phyloP scores from a whole-genome alignment of 1,140 invertebrate species.

The Aradophagus sp. region DNA sequence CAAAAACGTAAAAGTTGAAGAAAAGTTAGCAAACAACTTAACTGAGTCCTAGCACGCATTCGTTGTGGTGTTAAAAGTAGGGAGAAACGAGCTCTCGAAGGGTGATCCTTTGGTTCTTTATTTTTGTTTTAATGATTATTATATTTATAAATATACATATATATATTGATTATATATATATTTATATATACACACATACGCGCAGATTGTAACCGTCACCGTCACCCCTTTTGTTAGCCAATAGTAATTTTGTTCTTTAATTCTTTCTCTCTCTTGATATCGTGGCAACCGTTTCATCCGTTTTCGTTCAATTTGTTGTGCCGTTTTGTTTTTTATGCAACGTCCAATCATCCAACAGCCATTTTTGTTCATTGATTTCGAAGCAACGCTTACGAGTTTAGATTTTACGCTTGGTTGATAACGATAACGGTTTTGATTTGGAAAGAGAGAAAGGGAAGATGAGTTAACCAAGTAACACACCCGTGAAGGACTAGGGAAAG shows the following conservation, averaged over 20 bases:
- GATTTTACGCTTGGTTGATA: slow-evolving; percentile 3
- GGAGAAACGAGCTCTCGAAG: slow-evolving; percentile 20
- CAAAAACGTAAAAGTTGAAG: background rate
- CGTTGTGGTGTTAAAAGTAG: slow-evolving; percentile 35
- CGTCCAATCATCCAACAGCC: too few species aligned
- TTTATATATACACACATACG: slow-evolving; percentile 19
- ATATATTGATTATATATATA: too few species aligned
- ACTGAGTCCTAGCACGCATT: slow-evolving; percentile 48
- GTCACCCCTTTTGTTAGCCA: slow-evolving; percentile 23
- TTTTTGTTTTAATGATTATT: slow-evolving; percentile 25
- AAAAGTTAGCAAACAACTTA: slow-evolving; percentile 14
- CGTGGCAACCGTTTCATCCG: slow-evolving; percentile 24
- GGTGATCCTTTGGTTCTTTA: too few species aligned
- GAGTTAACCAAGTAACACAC: too few species aligned
- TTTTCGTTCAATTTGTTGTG: slow-evolving; percentile 28
- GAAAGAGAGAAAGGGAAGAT: too few species aligned
- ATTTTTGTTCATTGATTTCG: too few species aligned
- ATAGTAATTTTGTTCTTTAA: slow-evolving; percentile 28
- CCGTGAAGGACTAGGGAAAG: slow-evolving; percentile 63
- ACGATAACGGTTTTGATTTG: slow-evolving; percentile 1
- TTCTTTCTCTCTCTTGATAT: slow-evolving; percentile 41
- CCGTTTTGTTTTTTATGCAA: too few species aligned
- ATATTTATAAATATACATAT: slow-evolving; percentile 33
- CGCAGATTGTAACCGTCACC: slow-evolving; percentile 18
- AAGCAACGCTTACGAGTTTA: too few species aligned